Conservation (phyloP, 2,797 vertebrate species). For the Enteromius trimaculatus region DNA sequence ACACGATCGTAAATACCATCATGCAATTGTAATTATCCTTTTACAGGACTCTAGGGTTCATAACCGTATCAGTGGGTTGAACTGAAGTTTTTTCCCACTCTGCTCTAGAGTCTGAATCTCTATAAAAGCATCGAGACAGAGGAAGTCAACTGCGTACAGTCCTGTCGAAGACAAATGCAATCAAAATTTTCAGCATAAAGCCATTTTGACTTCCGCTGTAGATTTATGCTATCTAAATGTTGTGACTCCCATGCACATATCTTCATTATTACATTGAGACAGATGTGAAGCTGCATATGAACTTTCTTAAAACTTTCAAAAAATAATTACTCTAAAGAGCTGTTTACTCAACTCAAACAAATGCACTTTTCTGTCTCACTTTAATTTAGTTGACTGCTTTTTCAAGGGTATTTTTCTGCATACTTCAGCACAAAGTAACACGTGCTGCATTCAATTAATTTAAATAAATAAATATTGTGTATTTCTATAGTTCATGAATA, state of each 20-base stretch:
- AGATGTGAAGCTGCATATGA: not conserved
- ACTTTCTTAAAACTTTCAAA: not conserved
- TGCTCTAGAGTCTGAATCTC: slow-evolving; percentile 24
- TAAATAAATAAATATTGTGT: slow-evolving; percentile 24
- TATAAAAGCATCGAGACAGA: slow-evolving; percentile 11
- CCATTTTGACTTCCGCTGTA: slow-evolving; percentile 5
- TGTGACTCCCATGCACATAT: slow-evolving; percentile 2
- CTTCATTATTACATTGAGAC: slow-evolving; percentile 29
- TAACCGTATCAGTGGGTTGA: not conserved
- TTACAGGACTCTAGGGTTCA: slow-evolving; percentile 11
- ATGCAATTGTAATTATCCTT: slow-evolving; percentile 27
- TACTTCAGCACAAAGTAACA: not conserved
- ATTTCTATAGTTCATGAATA: slow-evolving; percentile 26
- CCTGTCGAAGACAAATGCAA: slow-evolving; percentile 34
- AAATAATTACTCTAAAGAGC: not conserved
- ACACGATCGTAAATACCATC: not conserved
- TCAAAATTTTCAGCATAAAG: slow-evolving; percentile 27
- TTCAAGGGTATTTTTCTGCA: not conserved
- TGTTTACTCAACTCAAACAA: not conserved
- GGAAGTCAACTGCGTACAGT: slow-evolving; percentile 1
- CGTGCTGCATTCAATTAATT: slow-evolving; percentile 37
- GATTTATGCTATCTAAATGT: not conserved
- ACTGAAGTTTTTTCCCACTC: slow-evolving; percentile 32
- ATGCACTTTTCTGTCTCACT: not conserved
- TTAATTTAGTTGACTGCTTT: not conserved